A percentile compares a stretch with the other conserved stretches of the same genome.
phyloP scores from a whole-genome alignment of 2,888 invertebrate genomes.

The Heliothis peltigera region DNA sequence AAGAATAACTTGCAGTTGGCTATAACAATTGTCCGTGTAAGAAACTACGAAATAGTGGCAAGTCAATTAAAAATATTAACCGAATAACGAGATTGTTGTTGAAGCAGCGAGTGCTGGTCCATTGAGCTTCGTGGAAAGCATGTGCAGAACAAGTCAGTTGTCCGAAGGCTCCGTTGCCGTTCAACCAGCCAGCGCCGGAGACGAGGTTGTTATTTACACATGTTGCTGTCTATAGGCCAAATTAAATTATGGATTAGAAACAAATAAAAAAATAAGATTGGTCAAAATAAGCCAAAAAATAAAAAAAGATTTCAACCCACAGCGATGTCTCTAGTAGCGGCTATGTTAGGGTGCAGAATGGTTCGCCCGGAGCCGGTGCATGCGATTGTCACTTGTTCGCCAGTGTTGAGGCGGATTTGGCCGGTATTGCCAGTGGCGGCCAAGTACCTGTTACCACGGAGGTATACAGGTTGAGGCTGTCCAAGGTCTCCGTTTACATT shows the following conservation, averaged over 20 bases:
- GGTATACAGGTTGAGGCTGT: constrained; percentile 90
- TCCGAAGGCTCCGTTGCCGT: constrained; percentile 77
- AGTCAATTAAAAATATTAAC: constrained; percentile 65
- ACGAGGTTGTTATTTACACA: constrained; percentile 76
- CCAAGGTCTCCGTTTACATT: constrained; percentile 86
- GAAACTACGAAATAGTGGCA: not conserved
- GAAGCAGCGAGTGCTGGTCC: constrained; percentile 81
- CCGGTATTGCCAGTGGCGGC: constrained; percentile 79
- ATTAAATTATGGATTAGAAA: not conserved
- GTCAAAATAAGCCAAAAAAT: no score
- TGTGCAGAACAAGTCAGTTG: constrained; percentile 81
- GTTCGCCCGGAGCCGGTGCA: constrained; percentile 78
- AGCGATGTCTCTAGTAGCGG: constrained; percentile 47
- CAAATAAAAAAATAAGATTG: not conserved
- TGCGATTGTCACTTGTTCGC: constrained; percentile 76
- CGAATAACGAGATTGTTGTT: constrained; percentile 81
- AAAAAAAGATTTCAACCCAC: constrained; percentile 47
- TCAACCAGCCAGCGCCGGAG: constrained; percentile 79
- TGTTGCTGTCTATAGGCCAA: constrained; percentile 72
- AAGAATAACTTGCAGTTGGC: not conserved
- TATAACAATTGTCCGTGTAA: not conserved
- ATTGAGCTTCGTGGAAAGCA: constrained; percentile 78
- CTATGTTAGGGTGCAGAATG: constrained; percentile 78
- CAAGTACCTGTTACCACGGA: constrained; percentile 80
- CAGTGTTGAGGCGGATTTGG: constrained; percentile 71